A percentile compares a stretch with the other conserved stretches of the same genome.
Evolutionary conservation across 2,888 invertebrate genomes (phyloP).

Genomic region (Yponomeuta malinellus): DNA sequence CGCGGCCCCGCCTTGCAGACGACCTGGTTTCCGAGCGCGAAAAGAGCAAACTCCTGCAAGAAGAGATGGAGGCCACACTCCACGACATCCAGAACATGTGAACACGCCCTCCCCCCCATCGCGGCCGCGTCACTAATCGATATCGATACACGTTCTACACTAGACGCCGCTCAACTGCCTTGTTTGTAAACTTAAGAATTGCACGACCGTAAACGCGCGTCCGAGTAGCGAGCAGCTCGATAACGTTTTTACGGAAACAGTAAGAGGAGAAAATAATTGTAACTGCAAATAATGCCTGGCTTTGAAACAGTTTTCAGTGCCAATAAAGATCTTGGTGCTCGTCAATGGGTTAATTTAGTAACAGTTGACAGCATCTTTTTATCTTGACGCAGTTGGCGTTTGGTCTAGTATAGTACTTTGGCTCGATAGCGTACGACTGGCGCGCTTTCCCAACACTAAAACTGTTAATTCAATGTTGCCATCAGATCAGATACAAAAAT

Average conservation of each 20-base stretch:
- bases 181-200: neutral
- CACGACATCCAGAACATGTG: constrained; percentile 99
- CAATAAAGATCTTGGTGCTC: no score
- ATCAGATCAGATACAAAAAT: constrained; percentile 22
- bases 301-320: no score
- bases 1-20: constrained; percentile 83
- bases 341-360: no score
- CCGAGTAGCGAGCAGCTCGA: no score
- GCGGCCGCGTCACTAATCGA: constrained; percentile 20
- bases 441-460: constrained; percentile 25
- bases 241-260: no score
- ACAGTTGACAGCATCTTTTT: no score
- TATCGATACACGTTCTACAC: constrained; percentile 23
- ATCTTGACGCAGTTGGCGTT: no score
- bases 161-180: constrained; percentile 1
- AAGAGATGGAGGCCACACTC: constrained; percentile 99
- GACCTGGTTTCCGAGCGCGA: constrained; percentile 95
- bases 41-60: constrained; percentile 96
- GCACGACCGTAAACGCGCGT: no score
- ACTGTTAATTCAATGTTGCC: constrained; percentile 26
- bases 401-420: no score
- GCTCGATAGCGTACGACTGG: constrained; percentile 20
- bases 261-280: no score
- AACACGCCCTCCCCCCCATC: constrained; percentile 46
- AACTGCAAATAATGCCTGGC: no score